Percentiles rank a stretch among this genome's conserved stretches.
These are phyloP conservation scores for Myotis findleyi DNA, from an alignment of 2,797 vertebrate genomes.

Conservation along the genomic window DNA sequence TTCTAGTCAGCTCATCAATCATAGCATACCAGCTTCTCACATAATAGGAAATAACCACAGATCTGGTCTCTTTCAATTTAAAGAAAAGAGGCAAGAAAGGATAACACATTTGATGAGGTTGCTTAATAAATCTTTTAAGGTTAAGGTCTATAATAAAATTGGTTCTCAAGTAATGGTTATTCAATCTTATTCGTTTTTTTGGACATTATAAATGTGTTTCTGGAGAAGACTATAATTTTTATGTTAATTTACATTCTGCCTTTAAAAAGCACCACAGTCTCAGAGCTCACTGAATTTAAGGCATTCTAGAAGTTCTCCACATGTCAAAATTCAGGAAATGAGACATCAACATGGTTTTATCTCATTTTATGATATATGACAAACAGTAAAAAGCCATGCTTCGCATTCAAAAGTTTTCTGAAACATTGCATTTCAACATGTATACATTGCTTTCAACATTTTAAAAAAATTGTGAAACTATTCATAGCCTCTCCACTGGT, in stretches of 20 bases:
- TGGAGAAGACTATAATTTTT: neutral
- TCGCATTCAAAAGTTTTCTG: conserved; percentile 66
- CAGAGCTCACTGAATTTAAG: neutral
- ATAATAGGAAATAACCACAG: conserved; percentile 62
- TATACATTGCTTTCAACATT: neutral
- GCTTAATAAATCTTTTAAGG: conserved; percentile 77
- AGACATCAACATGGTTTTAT: neutral
- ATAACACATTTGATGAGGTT: conserved; percentile 49
- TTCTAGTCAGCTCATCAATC: conserved; percentile 81
- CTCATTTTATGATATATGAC: conserved; percentile 57
- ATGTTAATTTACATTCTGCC: conserved; percentile 49
- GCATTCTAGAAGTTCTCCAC: neutral
- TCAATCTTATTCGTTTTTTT: neutral
- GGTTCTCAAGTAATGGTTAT: conserved; percentile 44
- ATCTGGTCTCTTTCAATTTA: conserved; percentile 74
- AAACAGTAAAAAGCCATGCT: conserved; percentile 40
- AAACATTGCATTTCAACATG: conserved; percentile 17
- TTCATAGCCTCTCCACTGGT: neutral
- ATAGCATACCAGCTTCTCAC: conserved; percentile 32
- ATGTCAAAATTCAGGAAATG: neutral
- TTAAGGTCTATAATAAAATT: conserved; percentile 55
- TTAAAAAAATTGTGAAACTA: neutral
- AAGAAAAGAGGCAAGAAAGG: conserved; percentile 59
- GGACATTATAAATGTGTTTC: neutral
- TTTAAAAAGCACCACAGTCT: conserved; percentile 45